phyloP scores from a whole-genome alignment of 1,140 invertebrate species.

The Varroa destructor region DNA sequence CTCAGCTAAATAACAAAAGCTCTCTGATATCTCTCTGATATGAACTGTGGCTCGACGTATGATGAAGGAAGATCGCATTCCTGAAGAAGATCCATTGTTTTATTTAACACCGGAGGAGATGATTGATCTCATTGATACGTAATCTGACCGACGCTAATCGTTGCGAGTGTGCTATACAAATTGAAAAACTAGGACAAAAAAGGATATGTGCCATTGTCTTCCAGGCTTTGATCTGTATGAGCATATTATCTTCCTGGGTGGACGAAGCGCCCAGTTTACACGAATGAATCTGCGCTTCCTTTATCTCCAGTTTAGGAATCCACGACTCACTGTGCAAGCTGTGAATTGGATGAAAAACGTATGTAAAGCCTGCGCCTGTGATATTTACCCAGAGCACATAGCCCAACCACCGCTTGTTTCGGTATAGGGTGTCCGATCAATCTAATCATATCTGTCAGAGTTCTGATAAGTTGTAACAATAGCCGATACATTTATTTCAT shows the following conservation, averaged over 20 bases:
- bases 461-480: background rate
- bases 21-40: background rate
- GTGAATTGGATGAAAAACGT: slow-evolving; percentile 12
- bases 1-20: background rate
- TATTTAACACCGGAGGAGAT: slow-evolving; percentile 57
- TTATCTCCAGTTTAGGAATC: background rate
- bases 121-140: slow-evolving; percentile 43
- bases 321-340: background rate
- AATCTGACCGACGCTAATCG: no score
- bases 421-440: background rate
- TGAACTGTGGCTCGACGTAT: slow-evolving; percentile 47
- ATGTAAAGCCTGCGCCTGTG: background rate
- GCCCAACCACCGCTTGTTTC: background rate
- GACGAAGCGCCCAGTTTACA: no score
- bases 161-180: no score
- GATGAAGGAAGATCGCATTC: slow-evolving; percentile 51
- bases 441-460: background rate
- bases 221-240: no score
- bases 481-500: no score
- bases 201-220: no score
- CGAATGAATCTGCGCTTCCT: no score
- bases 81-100: slow-evolving; percentile 52
- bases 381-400: background rate
- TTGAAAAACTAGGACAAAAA: no score
- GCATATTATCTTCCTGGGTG: no score